Evolutionary conservation across 2,797 vertebrate species (phyloP).

Genomic region (Pipistrellus pipistrellus): DNA sequence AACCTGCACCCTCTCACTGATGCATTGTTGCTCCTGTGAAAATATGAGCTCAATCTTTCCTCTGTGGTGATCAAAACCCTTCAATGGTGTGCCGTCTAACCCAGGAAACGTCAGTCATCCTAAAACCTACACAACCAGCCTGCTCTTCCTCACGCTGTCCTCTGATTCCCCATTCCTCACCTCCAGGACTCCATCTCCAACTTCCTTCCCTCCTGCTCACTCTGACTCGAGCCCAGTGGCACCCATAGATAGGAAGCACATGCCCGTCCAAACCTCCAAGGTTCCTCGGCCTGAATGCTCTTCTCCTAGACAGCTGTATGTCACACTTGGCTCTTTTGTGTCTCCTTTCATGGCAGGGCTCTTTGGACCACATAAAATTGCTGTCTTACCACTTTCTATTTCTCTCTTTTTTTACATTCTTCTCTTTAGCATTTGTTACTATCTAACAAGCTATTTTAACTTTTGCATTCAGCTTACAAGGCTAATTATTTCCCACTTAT

Average conservation of each 20-base stretch:
- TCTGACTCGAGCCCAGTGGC: background rate
- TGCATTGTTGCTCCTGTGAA: background rate
- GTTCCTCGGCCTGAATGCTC: too few relatives aligned
- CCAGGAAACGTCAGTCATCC: background rate
- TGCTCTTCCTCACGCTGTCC: background rate
- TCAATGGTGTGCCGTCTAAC: background rate
- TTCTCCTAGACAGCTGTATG: background rate
- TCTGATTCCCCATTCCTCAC: background rate
- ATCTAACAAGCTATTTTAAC: background rate
- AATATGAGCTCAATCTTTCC: background rate
- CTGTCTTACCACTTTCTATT: background rate
- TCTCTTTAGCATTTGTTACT: background rate
- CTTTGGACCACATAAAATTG: background rate
- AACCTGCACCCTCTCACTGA: background rate
- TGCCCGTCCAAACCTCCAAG: background rate
- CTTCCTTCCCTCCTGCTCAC: background rate
- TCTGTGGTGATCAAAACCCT: background rate
- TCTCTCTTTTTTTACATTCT: background rate
- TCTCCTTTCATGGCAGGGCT: background rate
- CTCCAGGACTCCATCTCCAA: background rate
- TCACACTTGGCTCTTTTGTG: background rate
- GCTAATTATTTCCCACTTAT: background rate
- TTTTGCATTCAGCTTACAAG: background rate
- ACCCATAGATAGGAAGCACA: accelerated
- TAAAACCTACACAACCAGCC: background rate